Percentiles rank a stretch among this genome's conserved stretches.
These are phyloP conservation scores for Colius striatus DNA, from an alignment of 2,113 vertebrate species.

Conservation along the genomic window DNA sequence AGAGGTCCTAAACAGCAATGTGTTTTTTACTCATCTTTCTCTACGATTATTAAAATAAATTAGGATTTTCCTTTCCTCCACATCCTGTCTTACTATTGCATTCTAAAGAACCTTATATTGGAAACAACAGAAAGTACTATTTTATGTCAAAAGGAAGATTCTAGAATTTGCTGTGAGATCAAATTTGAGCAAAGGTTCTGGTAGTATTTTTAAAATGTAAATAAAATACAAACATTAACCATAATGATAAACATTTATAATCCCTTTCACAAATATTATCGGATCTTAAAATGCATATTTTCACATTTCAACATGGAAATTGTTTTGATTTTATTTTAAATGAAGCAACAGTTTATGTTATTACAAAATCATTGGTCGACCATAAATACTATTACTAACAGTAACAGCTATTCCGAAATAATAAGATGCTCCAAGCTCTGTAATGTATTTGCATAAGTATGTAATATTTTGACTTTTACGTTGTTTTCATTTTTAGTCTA, in stretches of 20 bases:
- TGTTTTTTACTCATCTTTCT: background rate
- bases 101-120: background rate
- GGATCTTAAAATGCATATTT: background rate
- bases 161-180: fast-evolving
- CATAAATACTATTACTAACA: background rate
- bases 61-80: background rate
- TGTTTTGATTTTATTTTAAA: background rate
- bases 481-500: background rate
- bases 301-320: background rate
- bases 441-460: background rate
- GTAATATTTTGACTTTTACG: background rate
- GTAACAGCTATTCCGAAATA: background rate
- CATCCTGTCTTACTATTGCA: background rate
- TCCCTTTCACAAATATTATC: background rate
- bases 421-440: background rate
- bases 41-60: background rate
- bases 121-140: background rate
- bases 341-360: background rate
- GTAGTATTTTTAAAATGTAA: background rate
- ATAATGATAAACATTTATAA: background rate
- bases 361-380: background rate
- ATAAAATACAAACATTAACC: background rate
- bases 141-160: background rate
- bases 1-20: background rate
- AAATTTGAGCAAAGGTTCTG: background rate